Base-by-base conservation (phyloP, 2,888 invertebrate genomes). In the Sycophila texana region DNA sequence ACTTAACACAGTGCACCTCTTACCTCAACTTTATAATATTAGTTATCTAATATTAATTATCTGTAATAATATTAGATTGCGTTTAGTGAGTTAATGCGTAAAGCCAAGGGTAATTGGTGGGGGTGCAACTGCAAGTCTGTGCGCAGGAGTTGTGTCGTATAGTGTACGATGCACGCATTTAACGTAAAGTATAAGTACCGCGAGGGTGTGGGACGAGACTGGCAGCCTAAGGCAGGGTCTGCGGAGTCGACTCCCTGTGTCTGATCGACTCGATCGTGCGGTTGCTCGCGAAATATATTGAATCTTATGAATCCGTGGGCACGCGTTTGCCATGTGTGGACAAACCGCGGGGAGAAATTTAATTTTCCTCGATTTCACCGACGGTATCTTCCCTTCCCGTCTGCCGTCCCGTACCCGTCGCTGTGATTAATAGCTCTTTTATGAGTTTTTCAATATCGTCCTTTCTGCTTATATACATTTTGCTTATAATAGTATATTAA, bases 241-340 rank as follows among this genome's bases (percentile, higher is more conserved):
- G 0, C 39, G 1, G 39, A 1, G 7, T 10, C 39, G 39, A 10
- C 7, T 7, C 39, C 39, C 39, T 49, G 4, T 66, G 22, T 53
- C 58, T 70, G 78, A 67, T 76, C 18, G 71, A 77, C 66, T 68
- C 78, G 81, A 78, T 74, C 77, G 77, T 70, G 70, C 74, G 82
- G 83, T 83, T 79, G 83, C 83, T 82, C 78, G 77, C 83, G 83
- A 84, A 84, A 87, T 86, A 89, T 89, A 89, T 89, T 89, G 87
- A 88, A 89, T 89, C 88, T 89, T 89, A 89, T 88, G 88, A 88
- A 89, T 89, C 87, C 87, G 86, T 85, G 86, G 85, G 51, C 72
- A 39, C 47, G 39, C 5, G 53, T 26, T 47, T 39, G 60, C 68
- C n/a, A 66, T 57, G 65, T 80, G 78, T 76, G 81, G 78, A 76